Conservation (phyloP, 2,888 invertebrate species). For the Drosophila merina region DNA sequence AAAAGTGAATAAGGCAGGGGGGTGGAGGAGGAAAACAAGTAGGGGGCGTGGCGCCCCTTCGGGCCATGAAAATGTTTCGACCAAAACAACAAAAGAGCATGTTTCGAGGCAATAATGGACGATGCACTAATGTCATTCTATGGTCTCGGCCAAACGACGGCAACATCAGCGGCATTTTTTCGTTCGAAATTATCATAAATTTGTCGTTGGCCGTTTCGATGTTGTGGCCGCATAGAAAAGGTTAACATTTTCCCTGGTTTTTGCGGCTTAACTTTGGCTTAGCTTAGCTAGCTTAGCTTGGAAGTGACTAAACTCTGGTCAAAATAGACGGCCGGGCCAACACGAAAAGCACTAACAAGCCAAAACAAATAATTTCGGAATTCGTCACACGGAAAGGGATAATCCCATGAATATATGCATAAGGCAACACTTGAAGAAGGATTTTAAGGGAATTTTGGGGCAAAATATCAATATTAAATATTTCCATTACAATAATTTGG, state of each 20-base stretch:
- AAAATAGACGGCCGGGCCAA: constrained; percentile 64
- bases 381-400: constrained; percentile 69
- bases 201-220: constrained; percentile 74
- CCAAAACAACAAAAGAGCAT: constrained; percentile 80
- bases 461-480: too few relatives aligned
- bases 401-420: not conserved
- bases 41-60: constrained; percentile 55
- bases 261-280: constrained; percentile 14
- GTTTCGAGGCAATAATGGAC: constrained; percentile 78
- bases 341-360: constrained; percentile 63
- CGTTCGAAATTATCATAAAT: constrained; percentile 78
- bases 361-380: constrained; percentile 79
- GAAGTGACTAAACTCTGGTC: constrained; percentile 49
- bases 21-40: constrained; percentile 31
- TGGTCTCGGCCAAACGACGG: constrained; percentile 51
- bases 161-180: constrained; percentile 55
- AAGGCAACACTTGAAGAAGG: not conserved
- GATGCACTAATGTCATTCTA: constrained; percentile 80
- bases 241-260: constrained; percentile 33
- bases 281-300: constrained; percentile 21
- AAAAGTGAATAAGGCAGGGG: constrained; percentile 12
- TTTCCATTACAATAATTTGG: not conserved
- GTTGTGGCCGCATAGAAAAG: constrained; percentile 51
- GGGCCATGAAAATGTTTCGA: constrained; percentile 75
- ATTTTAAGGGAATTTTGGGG: not conserved